These are phyloP conservation scores for Syncerus caffer DNA, from an alignment of 2,797 vertebrate species.

Conservation along the genomic window DNA sequence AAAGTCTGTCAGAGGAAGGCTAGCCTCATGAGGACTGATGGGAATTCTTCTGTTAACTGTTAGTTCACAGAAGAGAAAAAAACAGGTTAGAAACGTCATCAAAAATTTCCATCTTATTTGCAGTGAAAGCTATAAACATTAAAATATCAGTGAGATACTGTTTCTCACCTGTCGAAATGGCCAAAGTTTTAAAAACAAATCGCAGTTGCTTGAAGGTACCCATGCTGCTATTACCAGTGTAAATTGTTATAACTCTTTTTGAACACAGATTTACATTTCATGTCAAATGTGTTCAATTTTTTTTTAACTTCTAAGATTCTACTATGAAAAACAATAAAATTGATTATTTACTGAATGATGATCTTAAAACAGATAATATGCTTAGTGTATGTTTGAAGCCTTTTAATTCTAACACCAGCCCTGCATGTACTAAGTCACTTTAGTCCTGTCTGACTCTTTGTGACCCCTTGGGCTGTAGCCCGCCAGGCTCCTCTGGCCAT, in stretches of 20 bases:
- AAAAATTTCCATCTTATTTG: neutral
- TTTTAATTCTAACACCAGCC: neutral
- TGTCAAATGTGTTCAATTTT: neutral
- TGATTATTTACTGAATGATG: neutral
- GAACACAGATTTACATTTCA: neutral
- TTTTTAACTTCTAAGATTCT: neutral
- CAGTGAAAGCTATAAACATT: conserved; percentile 12
- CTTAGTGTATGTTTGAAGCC: neutral
- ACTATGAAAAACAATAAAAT: neutral
- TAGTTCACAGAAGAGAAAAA: neutral
- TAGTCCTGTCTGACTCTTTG: neutral
- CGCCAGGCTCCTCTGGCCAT: neutral
- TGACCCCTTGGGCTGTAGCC: neutral
- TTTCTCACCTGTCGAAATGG: conserved; percentile 2
- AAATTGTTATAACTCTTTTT: neutral
- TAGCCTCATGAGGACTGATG: too few relatives aligned
- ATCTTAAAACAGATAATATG: neutral
- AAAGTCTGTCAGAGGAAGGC: neutral
- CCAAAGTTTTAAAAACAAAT: neutral
- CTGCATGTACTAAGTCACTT: neutral
- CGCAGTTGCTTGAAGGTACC: neutral
- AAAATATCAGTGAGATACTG: neutral
- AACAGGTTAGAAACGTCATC: neutral
- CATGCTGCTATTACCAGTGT: neutral
- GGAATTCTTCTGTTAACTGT: neutral